Evolutionary conservation across 2,113 vertebrate species (phyloP), one percentile per base, ranked within the genome.

Genomic region (Paralichthys olivaceus): DNA sequence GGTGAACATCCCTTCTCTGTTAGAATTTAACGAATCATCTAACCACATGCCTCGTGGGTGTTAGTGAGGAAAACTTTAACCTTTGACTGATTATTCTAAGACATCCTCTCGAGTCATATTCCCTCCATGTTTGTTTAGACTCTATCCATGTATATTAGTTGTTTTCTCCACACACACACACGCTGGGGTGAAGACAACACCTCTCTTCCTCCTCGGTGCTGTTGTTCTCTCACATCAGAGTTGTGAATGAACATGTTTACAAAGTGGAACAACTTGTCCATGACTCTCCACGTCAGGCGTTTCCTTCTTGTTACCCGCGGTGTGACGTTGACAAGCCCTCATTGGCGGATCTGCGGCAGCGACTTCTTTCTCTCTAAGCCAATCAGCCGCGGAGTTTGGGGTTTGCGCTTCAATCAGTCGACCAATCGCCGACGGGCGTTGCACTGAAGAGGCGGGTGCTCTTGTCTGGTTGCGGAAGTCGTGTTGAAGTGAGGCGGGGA

Each of bases 381-480:
- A 88, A 90, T 91, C 43, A 83, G 8, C 64, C 1, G 5, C 6
- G 0, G 12, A 2, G 25, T 19, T 29, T 28, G 22, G 22, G 12
- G 7, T 4, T 26, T 40, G 19, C 49, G 4, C 60, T 12, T 69
- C 15, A 22, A 9, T 1, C 12, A 2, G 0, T 0, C 2, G 58
- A 57, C 93, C 91, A 94, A 93, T 93, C 32, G 29, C 0, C 11
- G 7, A 13, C 7, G 8, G 3, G 12, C 0, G 5, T 74, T 34
- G 14, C 17, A 5, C 5, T n/a, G 4, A 14, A 59, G 20, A 84
- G 93, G 90, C 77, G 90, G 89, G 80, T 26, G 37, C 55, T 1
- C 8, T 4, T 2, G 0, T 68, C 49, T 32, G 15, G 80, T 89
- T 62, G 90, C 89, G 94, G 94, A 93, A 93, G 90, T 90, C 49